A percentile compares a stretch with the other conserved stretches of the same genome.
Evolutionary conservation across 37 sponge, comb jelly and placozoan genomes (phyloP).

Genomic region (Tethya wilhelma): DNA sequence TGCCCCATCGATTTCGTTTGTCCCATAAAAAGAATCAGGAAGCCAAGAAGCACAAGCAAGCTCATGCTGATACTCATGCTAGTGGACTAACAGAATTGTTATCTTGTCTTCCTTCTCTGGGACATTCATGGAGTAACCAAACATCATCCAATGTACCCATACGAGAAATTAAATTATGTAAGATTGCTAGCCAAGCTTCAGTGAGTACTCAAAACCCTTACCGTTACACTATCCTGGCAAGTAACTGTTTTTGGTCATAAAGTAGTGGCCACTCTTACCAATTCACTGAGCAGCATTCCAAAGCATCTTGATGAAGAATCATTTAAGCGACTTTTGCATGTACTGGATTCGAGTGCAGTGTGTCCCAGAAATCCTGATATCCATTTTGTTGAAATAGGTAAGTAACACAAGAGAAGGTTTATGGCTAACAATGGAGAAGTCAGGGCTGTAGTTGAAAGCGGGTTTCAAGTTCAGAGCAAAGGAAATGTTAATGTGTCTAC

Average conservation of each 20-base stretch:
- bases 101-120: too few relatives aligned
- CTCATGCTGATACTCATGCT: too few relatives aligned
- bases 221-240: too few relatives aligned
- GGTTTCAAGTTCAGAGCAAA: neutral
- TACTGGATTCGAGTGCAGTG: neutral
- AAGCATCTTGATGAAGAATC: neutral
- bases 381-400: constrained; percentile 16
- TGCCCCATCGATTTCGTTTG: too few relatives aligned
- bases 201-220: too few relatives aligned
- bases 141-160: too few relatives aligned
- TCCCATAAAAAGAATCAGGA: too few relatives aligned
- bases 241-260: constrained; percentile 11
- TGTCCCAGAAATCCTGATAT: constrained; percentile 45
- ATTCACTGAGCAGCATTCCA: neutral
- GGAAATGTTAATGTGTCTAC: constrained; percentile 2
- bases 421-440: constrained; percentile 1
- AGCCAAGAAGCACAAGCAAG: too few relatives aligned
- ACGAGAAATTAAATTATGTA: too few relatives aligned
- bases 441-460: constrained; percentile 6
- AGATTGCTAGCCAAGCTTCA: too few relatives aligned
- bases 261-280: neutral
- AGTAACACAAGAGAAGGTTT: constrained; percentile 18
- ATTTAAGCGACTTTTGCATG: neutral
- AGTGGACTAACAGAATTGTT: too few relatives aligned
- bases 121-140: too few relatives aligned